These are phyloP conservation scores for Neoascia interrupta DNA, from an alignment of 2,888 invertebrate genomes.

Conservation along the genomic window DNA sequence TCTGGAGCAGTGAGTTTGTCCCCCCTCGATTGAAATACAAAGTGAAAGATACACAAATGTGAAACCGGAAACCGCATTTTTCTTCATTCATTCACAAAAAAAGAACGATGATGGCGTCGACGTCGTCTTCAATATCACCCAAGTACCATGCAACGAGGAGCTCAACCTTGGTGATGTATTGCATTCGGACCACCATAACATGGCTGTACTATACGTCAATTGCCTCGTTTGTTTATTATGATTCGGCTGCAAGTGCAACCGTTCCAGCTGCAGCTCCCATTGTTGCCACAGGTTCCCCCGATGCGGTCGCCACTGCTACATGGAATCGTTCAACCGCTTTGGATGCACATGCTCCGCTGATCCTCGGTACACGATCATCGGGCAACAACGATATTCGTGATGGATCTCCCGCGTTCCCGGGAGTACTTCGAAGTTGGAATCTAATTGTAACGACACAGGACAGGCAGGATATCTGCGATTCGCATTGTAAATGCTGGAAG, in stretches of 20 bases:
- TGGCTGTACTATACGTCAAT: constrained; percentile 51
- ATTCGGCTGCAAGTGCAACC: constrained; percentile 55
- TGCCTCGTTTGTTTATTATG: constrained; percentile 62
- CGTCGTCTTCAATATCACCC: constrained; percentile 45
- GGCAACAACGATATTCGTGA: constrained; percentile 12
- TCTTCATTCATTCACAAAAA: constrained; percentile 6
- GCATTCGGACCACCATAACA: constrained; percentile 63
- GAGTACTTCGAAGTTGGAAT: constrained; percentile 32
- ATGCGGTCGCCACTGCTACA: not conserved
- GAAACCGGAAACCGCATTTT: constrained; percentile 59
- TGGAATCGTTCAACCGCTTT: constrained; percentile 49
- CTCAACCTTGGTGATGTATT: constrained; percentile 59
- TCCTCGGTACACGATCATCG: constrained; percentile 24
- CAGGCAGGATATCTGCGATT: constrained; percentile 55
- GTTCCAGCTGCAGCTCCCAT: constrained; percentile 57
- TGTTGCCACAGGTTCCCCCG: constrained; percentile 43
- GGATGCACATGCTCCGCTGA: constrained; percentile 17
- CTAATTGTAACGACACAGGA: constrained; percentile 33
- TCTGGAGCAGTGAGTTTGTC: constrained; percentile 44
- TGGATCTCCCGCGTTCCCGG: not conserved
- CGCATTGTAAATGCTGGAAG: constrained; percentile 45
- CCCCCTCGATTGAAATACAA: constrained; percentile 51
- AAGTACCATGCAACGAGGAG: constrained; percentile 31
- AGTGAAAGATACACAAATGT: constrained; percentile 63
- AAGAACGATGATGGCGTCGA: constrained; percentile 41